These are phyloP conservation scores for Agonopterix alstromeriana DNA, from an alignment of 2,888 invertebrate species.

Conservation along the genomic window DNA sequence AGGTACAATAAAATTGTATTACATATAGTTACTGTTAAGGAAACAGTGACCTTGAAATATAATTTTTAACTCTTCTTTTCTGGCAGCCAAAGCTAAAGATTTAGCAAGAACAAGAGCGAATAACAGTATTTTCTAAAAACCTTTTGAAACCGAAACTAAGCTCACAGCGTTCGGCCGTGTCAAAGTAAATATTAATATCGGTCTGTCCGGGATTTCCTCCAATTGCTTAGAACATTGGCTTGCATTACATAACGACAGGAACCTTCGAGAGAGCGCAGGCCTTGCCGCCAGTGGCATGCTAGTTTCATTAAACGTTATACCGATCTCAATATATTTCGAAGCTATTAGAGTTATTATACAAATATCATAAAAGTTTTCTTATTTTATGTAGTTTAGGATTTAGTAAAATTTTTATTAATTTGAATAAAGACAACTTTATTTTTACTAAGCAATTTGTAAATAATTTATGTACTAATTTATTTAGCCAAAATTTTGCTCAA, in stretches of 20 bases:
- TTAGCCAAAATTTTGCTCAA: constrained; percentile 76
- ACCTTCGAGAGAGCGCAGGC: neutral
- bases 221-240: no score
- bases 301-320: constrained; percentile 37
- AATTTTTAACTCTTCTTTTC: constrained; percentile 1
- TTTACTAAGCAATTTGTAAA: constrained; percentile 54
- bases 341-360: constrained; percentile 65
- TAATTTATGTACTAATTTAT: constrained; percentile 63
- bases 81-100: constrained; percentile 5
- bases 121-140: constrained; percentile 7
- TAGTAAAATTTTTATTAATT: constrained; percentile 51
- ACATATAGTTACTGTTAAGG: constrained; percentile 11
- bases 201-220: no score
- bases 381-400: constrained; percentile 44
- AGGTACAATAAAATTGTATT: constrained; percentile 53
- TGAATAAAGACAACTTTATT: constrained; percentile 67
- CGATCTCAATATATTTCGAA: constrained; percentile 73
- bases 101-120: neutral
- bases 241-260: no score
- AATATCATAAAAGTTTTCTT: constrained; percentile 41
- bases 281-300: constrained; percentile 10
- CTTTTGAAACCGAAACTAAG: no score
- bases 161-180: no score
- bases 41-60: constrained; percentile 2
- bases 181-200: no score